These are phyloP conservation scores for Tribolium freemani DNA, from an alignment of 2,888 invertebrate genomes.

Conservation along the genomic window DNA sequence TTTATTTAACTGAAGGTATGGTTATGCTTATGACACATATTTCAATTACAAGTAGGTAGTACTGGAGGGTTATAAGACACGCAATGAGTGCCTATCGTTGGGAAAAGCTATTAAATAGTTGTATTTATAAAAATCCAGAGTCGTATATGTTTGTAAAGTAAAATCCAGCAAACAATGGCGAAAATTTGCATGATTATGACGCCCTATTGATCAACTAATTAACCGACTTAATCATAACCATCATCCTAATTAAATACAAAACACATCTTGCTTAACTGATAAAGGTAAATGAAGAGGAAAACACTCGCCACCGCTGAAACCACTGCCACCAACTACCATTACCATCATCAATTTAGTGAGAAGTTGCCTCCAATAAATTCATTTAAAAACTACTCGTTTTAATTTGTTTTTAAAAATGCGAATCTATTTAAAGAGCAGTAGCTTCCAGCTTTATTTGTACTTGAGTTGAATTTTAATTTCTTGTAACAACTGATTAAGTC, in stretches of 20 bases:
- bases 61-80: background rate
- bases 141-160: background rate
- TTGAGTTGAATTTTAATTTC: slow-evolving; percentile 33
- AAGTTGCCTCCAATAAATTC: slow-evolving; percentile 17
- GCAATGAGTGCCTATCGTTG: background rate
- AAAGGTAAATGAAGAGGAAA: slow-evolving; percentile 31
- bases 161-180: background rate
- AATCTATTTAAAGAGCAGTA: slow-evolving; percentile 10
- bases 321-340: background rate
- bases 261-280: slow-evolving; percentile 26
- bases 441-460: background rate
- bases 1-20: background rate
- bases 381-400: slow-evolving; percentile 4
- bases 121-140: background rate
- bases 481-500: slow-evolving; percentile 36
- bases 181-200: background rate
- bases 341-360: slow-evolving; percentile 10
- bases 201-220: slow-evolving; percentile 13
- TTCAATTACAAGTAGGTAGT: background rate
- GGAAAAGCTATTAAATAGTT: background rate
- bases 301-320: slow-evolving; percentile 16
- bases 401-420: slow-evolving; percentile 14
- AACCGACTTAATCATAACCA: slow-evolving; percentile 16
- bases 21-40: background rate
- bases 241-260: slow-evolving; percentile 26